These are phyloP conservation scores for Nematostella vectensis DNA, from an alignment of 92 coral and sea anemone species.

Conservation along the genomic window DNA sequence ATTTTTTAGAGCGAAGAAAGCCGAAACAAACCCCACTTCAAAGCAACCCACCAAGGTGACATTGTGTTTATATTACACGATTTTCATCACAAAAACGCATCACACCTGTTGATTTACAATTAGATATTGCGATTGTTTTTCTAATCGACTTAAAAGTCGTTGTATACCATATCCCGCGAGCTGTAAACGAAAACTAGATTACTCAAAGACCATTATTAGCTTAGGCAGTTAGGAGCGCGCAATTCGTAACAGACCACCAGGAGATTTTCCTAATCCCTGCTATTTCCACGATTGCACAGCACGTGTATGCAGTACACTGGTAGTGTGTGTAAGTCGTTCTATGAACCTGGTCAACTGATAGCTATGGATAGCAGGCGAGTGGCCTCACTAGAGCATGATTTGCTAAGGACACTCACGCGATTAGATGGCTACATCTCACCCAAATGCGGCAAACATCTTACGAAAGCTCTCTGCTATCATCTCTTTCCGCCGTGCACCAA, in stretches of 20 bases:
- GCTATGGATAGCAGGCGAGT: slow-evolving; percentile 37
- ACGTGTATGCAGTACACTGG: slow-evolving; percentile 14
- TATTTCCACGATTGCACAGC: too few species aligned
- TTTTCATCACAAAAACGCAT: too few species aligned
- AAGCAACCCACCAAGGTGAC: neutral
- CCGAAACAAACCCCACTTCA: neutral
- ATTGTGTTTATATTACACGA: neutral
- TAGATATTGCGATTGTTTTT: too few species aligned
- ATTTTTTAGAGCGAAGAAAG: neutral
- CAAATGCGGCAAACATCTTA: slow-evolving; percentile 43
- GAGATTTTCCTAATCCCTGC: too few species aligned
- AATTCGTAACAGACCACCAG: too few species aligned
- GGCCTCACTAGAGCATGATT: slow-evolving; percentile 46
- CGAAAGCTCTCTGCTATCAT: slow-evolving; percentile 72
- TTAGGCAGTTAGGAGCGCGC: too few species aligned
- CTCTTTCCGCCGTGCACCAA: slow-evolving; percentile 68
- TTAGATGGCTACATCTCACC: slow-evolving; percentile 39
- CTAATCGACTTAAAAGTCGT: too few species aligned
- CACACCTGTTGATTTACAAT: too few species aligned
- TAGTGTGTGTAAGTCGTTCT: slow-evolving; percentile 16
- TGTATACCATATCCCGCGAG: too few species aligned
- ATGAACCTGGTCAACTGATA: slow-evolving; percentile 24
- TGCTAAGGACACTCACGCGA: slow-evolving; percentile 17
- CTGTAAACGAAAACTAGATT: too few species aligned
- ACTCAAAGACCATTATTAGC: too few species aligned